Percentiles rank a stretch among this genome's conserved stretches.
phyloP scores from a whole-genome alignment of 1,140 invertebrate species.

The Dreissena rostriformis region DNA sequence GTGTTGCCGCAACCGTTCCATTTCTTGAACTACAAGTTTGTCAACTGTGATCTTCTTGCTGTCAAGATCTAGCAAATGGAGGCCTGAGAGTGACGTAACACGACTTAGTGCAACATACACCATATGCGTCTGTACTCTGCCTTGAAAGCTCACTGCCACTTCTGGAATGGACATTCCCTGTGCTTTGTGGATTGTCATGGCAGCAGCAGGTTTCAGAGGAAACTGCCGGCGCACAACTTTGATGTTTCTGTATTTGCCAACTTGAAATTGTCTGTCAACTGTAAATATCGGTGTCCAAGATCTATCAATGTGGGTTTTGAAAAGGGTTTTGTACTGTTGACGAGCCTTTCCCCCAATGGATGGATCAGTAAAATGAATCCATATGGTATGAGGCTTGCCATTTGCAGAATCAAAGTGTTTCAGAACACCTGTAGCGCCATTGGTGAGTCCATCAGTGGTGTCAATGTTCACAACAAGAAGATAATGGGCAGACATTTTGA shows the following conservation, averaged over 20 bases:
- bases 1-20: background rate
- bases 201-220: background rate
- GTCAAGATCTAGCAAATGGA: background rate
- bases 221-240: background rate
- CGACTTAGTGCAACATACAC: slow-evolving; percentile 4
- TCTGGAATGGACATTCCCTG: background rate
- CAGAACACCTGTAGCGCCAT: background rate
- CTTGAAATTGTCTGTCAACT: slow-evolving; percentile 38
- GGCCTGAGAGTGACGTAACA: background rate
- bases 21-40: background rate
- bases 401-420: slow-evolving; percentile 7
- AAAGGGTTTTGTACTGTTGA: slow-evolving; percentile 15
- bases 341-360: slow-evolving; percentile 22
- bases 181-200: background rate
- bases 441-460: slow-evolving; percentile 3
- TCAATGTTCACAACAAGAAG: slow-evolving; percentile 5
- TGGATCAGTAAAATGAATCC: slow-evolving; percentile 45
- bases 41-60: background rate
- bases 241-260: slow-evolving; percentile 49
- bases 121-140: background rate
- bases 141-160: background rate
- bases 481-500: background rate
- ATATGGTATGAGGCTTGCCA: slow-evolving; percentile 32
- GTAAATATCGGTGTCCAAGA: slow-evolving; percentile 35
- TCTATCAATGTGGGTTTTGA: background rate